A percentile compares a stretch with the other conserved stretches of the same genome.
Conservation (phyloP, 1,140 invertebrate genomes). For the Drosophila subobscura region DNA sequence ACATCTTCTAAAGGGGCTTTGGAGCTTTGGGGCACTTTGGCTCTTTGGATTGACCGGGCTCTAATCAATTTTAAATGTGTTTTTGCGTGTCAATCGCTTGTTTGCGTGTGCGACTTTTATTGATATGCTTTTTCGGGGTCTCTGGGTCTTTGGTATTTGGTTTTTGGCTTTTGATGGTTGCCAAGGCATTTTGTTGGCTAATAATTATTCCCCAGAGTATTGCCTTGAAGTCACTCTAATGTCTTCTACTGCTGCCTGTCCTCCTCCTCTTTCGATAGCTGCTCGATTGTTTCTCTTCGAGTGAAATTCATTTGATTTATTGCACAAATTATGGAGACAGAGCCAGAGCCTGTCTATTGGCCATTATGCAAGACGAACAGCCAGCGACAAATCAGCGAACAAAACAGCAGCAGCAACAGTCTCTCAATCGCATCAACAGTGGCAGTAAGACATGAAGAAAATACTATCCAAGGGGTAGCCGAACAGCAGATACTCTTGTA, state of each 20-base stretch:
- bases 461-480: too few relatives aligned
- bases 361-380: conserved; percentile 63
- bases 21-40: conserved; percentile 4
- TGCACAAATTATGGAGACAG: conserved; percentile 77
- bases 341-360: conserved; percentile 24
- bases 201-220: conserved; percentile 66
- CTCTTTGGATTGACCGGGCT: conserved; percentile 45
- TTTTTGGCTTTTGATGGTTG: conserved; percentile 36
- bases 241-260: too few relatives aligned
- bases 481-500: too few relatives aligned
- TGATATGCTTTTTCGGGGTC: conserved; percentile 67
- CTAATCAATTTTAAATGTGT: conserved; percentile 82
- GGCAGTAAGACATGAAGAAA: too few relatives aligned
- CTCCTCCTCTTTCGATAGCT: not conserved
- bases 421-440: conserved; percentile 15
- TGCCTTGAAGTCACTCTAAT: conserved; percentile 59
- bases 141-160: conserved; percentile 24
- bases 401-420: conserved; percentile 4
- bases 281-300: conserved; percentile 68
- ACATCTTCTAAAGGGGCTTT: conserved; percentile 50
- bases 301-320: conserved; percentile 81
- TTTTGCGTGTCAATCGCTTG: conserved; percentile 82
- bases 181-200: conserved; percentile 57
- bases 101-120: conserved; percentile 78
- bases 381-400: conserved; percentile 31